Evolutionary conservation across 1,140 invertebrate species (phyloP).

Genomic region (Temnothorax nylanderi): DNA sequence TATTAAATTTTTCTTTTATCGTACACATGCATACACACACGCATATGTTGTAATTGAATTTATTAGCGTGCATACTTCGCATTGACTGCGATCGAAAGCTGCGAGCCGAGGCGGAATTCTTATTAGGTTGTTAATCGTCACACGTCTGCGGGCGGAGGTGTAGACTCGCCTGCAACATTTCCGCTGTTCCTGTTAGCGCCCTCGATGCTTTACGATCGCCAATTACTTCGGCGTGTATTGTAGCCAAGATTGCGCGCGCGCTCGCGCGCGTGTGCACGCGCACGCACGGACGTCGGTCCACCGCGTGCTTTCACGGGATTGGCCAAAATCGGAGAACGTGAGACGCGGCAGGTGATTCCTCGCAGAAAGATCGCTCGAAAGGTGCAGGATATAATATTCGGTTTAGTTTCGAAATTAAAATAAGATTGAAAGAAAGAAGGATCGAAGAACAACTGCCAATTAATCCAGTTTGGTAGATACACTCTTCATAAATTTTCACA

Average conservation of each 20-base stretch:
- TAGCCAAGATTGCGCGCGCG: background rate
- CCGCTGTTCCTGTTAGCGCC: conserved; percentile 77
- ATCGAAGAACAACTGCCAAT: background rate
- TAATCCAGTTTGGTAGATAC: background rate
- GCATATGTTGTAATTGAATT: background rate
- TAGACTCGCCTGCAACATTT: conserved; percentile 67
- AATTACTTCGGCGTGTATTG: conserved; percentile 73
- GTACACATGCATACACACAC: background rate
- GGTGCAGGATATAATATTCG: background rate
- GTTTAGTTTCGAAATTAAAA: background rate
- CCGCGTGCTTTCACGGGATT: conserved; percentile 7
- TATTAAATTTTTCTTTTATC: background rate
- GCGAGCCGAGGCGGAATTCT: conserved; percentile 30
- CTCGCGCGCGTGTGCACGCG: conserved; percentile 9
- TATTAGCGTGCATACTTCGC: background rate
- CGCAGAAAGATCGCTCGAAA: background rate
- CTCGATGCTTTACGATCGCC: conserved; percentile 80
- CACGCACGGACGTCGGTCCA: conserved; percentile 1
- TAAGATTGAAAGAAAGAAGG: background rate
- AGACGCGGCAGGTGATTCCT: conserved; percentile 34
- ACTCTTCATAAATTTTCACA: background rate
- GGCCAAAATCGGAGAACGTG: conserved; percentile 34
- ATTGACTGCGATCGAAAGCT: background rate
- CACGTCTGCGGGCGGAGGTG: conserved; percentile 39
- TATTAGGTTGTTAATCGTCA: conserved; percentile 73